These are phyloP conservation scores for Drosophila repletoides DNA, from an alignment of 1,140 invertebrate species.

Conservation along the genomic window DNA sequence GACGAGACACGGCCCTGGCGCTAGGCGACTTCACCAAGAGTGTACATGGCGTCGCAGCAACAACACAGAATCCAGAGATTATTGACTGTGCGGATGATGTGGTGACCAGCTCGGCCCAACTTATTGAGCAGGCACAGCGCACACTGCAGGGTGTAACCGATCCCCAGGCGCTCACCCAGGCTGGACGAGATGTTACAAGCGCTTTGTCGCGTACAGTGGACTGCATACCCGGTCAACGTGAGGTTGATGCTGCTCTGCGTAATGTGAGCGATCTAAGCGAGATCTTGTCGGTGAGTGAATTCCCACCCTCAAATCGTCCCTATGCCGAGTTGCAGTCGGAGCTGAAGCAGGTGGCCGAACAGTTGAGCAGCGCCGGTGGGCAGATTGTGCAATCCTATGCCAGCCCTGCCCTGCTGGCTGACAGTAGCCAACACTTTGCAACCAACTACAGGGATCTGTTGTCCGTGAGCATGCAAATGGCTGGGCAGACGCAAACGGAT, in stretches of 20 bases:
- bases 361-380: constrained; percentile 92
- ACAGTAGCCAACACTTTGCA: constrained; percentile 90
- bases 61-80: constrained; percentile 79
- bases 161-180: constrained; percentile 85
- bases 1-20: constrained; percentile 90
- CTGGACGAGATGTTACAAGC: constrained; percentile 84
- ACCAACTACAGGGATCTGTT: constrained; percentile 90
- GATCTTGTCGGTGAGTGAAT: constrained; percentile 88
- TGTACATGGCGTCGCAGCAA: constrained; percentile 88
- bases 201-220: constrained; percentile 85
- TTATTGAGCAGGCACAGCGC: constrained; percentile 91
- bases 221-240: constrained; percentile 93
- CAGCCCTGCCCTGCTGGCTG: constrained; percentile 87
- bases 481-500: constrained; percentile 88
- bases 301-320: constrained; percentile 88
- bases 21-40: constrained; percentile 88
- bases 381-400: constrained; percentile 88
- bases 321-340: constrained; percentile 94
- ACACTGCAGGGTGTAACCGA: constrained; percentile 86
- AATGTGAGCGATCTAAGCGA: constrained; percentile 90
- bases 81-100: constrained; percentile 91
- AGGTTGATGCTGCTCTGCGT: constrained; percentile 93
- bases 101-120: constrained; percentile 87
- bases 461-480: constrained; percentile 91
- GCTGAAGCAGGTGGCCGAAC: constrained; percentile 90